Percentiles rank a stretch among this genome's conserved stretches.
Conservation (phyloP, 2,888 invertebrate species). For the Oligia fasciuncula region DNA sequence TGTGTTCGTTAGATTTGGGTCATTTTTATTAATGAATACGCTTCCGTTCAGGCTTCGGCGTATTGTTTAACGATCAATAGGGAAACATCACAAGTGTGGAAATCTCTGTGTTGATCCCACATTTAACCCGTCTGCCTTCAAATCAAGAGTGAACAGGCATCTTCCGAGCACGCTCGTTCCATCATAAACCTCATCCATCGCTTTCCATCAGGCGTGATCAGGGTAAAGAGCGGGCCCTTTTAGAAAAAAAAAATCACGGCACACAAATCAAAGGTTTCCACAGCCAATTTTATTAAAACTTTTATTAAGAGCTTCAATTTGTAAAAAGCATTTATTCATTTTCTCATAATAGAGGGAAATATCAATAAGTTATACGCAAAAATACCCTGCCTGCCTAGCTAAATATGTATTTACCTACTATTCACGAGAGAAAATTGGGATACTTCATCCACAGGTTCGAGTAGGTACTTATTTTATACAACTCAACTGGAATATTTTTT, state of each 20-base stretch:
- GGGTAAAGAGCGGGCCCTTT: too few species aligned
- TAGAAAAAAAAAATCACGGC: neutral
- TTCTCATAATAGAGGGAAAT: constrained; percentile 20
- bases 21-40: constrained; percentile 31
- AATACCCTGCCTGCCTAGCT: neutral
- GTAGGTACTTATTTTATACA: neutral
- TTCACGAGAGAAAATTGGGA: constrained; percentile 3
- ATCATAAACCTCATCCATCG: too few species aligned
- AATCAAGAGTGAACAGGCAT: too few species aligned
- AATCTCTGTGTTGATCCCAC: too few species aligned
- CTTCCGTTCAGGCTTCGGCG: neutral
- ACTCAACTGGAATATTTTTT: neutral
- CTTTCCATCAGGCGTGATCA: too few species aligned
- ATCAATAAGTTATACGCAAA: constrained; percentile 8
- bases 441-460: constrained; percentile 12
- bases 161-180: too few species aligned
- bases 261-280: constrained; percentile 24
- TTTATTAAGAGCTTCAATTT: constrained; percentile 10
- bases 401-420: constrained; percentile 5
- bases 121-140: too few species aligned
- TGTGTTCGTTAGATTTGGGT: neutral
- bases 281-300: constrained; percentile 8
- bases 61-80: constrained; percentile 9
- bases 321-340: constrained; percentile 10
- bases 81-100: neutral